Percentiles rank a stretch among this genome's conserved stretches.
Evolutionary conservation across 1,140 invertebrate species (phyloP).

Genomic region (Scylla paramamosain): DNA sequence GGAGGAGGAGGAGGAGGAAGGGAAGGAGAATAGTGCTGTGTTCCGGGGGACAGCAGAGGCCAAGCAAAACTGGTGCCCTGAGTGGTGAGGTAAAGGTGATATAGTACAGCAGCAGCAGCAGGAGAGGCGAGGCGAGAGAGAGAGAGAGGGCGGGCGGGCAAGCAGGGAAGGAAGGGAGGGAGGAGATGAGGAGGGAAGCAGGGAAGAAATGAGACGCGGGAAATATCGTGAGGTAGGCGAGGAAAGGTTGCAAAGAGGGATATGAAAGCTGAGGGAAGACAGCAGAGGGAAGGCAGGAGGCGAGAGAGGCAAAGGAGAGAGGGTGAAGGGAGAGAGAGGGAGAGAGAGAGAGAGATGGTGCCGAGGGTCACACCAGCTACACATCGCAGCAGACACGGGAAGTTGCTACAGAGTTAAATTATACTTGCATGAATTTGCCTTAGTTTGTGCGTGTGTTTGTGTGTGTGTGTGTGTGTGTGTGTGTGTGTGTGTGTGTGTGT

Average conservation of each 20-base stretch:
- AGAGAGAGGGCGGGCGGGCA: neutral
- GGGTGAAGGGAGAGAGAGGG: neutral
- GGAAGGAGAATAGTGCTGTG: neutral
- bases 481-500: conserved; percentile 18
- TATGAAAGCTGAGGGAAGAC: neutral
- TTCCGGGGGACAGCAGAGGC: neutral
- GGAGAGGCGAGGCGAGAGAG: neutral
- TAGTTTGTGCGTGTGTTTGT: neutral
- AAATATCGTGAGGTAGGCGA: neutral
- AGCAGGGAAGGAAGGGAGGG: neutral
- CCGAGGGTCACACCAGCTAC: neutral
- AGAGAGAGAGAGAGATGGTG: no score
- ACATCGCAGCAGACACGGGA: neutral
- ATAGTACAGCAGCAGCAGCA: neutral
- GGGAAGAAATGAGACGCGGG: neutral
- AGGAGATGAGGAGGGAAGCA: no score
- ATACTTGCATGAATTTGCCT: conserved; percentile 14
- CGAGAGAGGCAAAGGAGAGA: neutral
- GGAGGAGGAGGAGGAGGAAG: neutral
- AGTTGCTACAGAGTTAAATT: neutral
- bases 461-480: conserved; percentile 3
- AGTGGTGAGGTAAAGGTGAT: conserved; percentile 7
- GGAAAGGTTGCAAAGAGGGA: neutral
- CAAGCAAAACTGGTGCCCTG: neutral
- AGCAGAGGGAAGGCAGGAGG: neutral